A percentile compares a stretch with the other conserved stretches of the same genome.
Evolutionary conservation across 2,888 invertebrate genomes (phyloP).

Genomic region (Peribatodes rhomboidaria): DNA sequence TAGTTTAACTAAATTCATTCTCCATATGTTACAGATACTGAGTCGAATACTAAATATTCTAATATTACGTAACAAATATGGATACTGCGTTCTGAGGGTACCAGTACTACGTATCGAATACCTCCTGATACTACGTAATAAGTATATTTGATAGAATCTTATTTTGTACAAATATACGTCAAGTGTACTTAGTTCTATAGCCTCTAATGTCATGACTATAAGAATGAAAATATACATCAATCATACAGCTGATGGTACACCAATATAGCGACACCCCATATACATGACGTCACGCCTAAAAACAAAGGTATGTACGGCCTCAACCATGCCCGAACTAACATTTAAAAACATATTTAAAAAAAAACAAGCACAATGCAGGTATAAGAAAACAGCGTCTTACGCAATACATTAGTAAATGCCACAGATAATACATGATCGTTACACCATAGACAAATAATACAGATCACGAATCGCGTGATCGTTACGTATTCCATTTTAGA

Average conservation of each 20-base stretch:
- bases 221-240: conserved; percentile 56
- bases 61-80: neutral
- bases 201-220: conserved; percentile 42
- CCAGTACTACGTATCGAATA: neutral
- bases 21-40: no score
- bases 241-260: conserved; percentile 79
- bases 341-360: conserved; percentile 47
- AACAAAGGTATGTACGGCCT: conserved; percentile 91
- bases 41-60: no score
- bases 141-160: neutral
- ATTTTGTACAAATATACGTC: neutral
- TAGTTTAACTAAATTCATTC: no score
- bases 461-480: conserved; percentile 45
- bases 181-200: neutral
- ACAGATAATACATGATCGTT: conserved; percentile 75
- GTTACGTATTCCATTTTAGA: conserved; percentile 56
- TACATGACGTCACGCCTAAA: conserved; percentile 95
- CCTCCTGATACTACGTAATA: neutral
- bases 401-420: conserved; percentile 73
- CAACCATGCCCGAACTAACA: conserved; percentile 87
- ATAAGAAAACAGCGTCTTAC: conserved; percentile 65
- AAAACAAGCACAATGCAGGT: conserved; percentile 69
- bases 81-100: neutral
- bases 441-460: conserved; percentile 51
- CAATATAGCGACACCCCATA: conserved; percentile 91